Percentiles rank a stretch among this genome's conserved stretches.
These are phyloP conservation scores for Mythimna vitellina DNA, from an alignment of 2,888 invertebrate genomes.

Conservation along the genomic window DNA sequence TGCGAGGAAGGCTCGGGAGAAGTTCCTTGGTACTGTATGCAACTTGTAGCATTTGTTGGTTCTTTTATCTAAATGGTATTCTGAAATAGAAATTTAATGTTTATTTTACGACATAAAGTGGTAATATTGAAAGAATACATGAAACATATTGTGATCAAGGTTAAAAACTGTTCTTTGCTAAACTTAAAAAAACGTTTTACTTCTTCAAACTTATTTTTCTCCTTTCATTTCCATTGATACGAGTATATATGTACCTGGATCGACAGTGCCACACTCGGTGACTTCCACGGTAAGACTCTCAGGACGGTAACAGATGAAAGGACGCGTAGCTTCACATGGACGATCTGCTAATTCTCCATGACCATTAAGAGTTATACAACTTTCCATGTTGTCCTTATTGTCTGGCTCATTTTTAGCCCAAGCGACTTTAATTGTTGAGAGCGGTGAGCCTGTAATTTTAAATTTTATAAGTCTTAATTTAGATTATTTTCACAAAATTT, in stretches of 20 bases:
- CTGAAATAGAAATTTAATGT: not conserved
- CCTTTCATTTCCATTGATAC: not conserved
- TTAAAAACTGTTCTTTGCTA: not conserved
- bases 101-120: not conserved
- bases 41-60: constrained; percentile 77
- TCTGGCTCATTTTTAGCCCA: constrained; percentile 60
- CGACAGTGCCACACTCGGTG: constrained; percentile 56
- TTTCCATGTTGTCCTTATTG: constrained; percentile 54
- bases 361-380: constrained; percentile 54
- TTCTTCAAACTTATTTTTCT: no score
- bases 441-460: constrained; percentile 50
- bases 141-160: not conserved
- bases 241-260: constrained; percentile 34
- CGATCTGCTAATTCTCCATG: constrained; percentile 49
- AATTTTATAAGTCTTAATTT: not conserved
- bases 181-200: no score
- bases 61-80: constrained; percentile 27
- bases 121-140: not conserved
- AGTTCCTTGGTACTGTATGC: constrained; percentile 70
- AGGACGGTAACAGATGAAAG: constrained; percentile 59
- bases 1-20: constrained; percentile 73
- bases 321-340: constrained; percentile 35
- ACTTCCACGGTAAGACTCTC: not conserved
- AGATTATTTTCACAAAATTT: no score
- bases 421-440: constrained; percentile 30